Conservation (phyloP, 2,888 invertebrate genomes). For the Sphecodes monilicornis region DNA sequence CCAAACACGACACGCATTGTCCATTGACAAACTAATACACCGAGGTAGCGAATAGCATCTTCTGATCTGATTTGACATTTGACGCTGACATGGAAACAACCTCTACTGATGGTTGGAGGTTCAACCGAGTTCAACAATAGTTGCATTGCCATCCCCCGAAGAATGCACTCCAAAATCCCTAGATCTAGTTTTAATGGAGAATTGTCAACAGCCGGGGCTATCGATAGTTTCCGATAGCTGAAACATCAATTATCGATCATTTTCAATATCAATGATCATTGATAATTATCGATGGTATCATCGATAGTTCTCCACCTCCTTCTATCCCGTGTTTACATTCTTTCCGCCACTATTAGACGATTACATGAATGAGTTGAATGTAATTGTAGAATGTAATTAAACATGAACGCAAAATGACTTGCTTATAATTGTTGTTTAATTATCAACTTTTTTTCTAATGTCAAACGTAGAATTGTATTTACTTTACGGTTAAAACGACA, state of each 20-base stretch:
- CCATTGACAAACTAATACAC: slow-evolving; percentile 1
- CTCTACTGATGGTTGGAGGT: background rate
- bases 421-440: background rate
- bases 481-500: slow-evolving; percentile 3
- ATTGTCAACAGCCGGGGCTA: background rate
- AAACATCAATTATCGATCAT: background rate
- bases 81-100: background rate
- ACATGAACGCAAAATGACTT: background rate
- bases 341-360: background rate
- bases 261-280: background rate
- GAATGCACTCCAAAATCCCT: background rate
- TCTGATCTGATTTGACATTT: background rate
- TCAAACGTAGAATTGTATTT: slow-evolving; percentile 4
- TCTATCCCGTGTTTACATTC: background rate
- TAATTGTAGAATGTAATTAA: slow-evolving; percentile 6
- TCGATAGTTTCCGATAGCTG: background rate
- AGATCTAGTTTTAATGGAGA: background rate
- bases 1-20: background rate
- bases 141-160: background rate
- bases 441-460: background rate
- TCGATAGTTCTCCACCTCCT: background rate
- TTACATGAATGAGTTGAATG: background rate
- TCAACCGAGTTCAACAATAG: background rate
- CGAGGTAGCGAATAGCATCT: background rate
- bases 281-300: background rate